Evolutionary conservation across 1,140 invertebrate species (phyloP).

Genomic region (Helicoverpa armigera): DNA sequence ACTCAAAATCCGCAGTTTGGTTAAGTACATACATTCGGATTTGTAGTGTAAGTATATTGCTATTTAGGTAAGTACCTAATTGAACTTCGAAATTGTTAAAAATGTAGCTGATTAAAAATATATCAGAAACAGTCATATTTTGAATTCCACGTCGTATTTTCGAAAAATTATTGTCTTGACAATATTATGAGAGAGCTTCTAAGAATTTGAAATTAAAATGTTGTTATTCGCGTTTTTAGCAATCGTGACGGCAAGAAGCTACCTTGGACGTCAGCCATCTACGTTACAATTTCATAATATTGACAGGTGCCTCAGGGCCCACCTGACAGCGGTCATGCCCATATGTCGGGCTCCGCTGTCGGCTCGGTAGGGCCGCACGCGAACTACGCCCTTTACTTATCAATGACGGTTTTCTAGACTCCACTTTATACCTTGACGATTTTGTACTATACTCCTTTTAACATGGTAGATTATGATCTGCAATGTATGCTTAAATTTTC

Average conservation of each 20-base stretch:
- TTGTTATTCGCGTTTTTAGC: background rate
- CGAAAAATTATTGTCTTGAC: no score
- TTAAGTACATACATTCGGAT: no score
- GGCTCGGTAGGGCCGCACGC: constrained; percentile 64
- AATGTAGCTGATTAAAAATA: no score
- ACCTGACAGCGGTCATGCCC: constrained; percentile 81
- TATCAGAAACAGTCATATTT: no score
- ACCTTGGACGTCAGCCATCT: constrained; percentile 30
- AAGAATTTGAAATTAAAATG: constrained; percentile 6
- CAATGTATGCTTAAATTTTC: constrained; percentile 7
- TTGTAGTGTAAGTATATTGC: no score
- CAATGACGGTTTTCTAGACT: constrained; percentile 27
- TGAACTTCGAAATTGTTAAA: no score
- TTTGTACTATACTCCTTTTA: background rate
- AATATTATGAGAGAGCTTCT: no score
- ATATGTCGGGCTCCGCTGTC: constrained; percentile 69
- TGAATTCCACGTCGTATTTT: no score
- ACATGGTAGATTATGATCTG: background rate
- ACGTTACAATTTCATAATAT: constrained; percentile 60
- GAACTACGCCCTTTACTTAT: constrained; percentile 54
- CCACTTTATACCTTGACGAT: constrained; percentile 14
- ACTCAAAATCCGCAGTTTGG: no score
- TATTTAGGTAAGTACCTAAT: no score
- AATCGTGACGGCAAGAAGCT: constrained; percentile 28
- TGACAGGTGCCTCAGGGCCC: constrained; percentile 73